Percentiles rank a stretch among this genome's conserved stretches.
Evolutionary conservation across 2,113 vertebrate species (phyloP).

Genomic region (Cryptoleucopteryx plumbea): DNA sequence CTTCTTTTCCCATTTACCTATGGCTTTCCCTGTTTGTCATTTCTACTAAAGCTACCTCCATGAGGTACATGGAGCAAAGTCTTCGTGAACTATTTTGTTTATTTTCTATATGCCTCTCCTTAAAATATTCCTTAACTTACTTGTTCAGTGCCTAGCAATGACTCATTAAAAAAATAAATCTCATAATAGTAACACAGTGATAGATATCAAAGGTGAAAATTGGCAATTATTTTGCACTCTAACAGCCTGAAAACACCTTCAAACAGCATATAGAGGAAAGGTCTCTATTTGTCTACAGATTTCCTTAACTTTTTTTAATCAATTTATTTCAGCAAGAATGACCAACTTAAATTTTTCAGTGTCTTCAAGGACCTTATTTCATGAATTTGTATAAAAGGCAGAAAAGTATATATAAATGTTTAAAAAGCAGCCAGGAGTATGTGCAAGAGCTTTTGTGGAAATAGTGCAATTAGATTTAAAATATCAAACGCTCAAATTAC

Average conservation of each 20-base stretch:
- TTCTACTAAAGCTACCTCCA: background rate
- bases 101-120: background rate
- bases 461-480: slow-evolving; percentile 18
- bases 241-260: background rate
- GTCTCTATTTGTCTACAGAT: background rate
- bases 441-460: background rate
- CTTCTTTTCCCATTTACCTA: background rate
- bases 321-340: slow-evolving; percentile 28
- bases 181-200: background rate
- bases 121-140: background rate
- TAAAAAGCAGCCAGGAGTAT: slow-evolving; percentile 4
- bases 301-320: background rate
- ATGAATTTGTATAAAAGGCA: slow-evolving; percentile 17
- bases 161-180: slow-evolving; percentile 6
- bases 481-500: slow-evolving; percentile 10
- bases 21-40: background rate
- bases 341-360: slow-evolving; percentile 25
- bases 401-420: slow-evolving; percentile 10
- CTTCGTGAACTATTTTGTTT: background rate
- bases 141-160: background rate
- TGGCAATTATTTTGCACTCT: background rate
- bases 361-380: slow-evolving; percentile 26
- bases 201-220: slow-evolving; percentile 16
- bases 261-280: background rate
- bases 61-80: background rate